These are phyloP conservation scores for Potamarius usumacintae DNA, from an alignment of 2,113 vertebrate genomes.

Conservation along the genomic window DNA sequence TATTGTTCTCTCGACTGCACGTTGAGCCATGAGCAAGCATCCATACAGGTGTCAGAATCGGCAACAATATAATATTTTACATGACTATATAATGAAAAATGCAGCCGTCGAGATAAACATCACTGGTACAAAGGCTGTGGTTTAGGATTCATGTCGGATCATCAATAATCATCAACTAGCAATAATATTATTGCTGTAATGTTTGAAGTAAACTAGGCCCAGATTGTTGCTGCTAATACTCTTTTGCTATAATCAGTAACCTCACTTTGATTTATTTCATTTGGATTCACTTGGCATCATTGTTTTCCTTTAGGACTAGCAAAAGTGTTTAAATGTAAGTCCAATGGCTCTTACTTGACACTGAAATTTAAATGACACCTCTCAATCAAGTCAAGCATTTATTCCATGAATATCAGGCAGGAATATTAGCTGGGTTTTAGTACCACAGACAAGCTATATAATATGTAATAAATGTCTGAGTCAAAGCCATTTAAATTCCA, in stretches of 20 bases:
- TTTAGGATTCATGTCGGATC: not conserved
- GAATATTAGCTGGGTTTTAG: not conserved
- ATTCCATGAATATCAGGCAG: not conserved
- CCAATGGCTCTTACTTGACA: not conserved
- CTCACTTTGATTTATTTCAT: not conserved
- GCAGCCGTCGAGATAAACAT: not conserved
- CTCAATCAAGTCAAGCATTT: not conserved
- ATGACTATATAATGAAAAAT: not conserved
- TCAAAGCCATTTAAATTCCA: not conserved
- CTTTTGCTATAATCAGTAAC: not conserved
- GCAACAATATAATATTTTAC: not conserved
- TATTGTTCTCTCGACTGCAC: not conserved
- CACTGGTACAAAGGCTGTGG: not conserved
- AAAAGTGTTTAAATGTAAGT: not conserved
- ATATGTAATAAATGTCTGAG: not conserved
- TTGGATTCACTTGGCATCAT: not conserved
- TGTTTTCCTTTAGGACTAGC: not conserved
- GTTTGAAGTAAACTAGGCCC: not conserved
- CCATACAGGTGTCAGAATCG: not conserved
- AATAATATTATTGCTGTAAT: not conserved
- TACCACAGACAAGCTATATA: not conserved
- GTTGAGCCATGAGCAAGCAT: not conserved
- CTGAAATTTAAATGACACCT: not conserved
- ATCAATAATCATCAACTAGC: not conserved
- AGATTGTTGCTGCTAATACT: not conserved